These are phyloP conservation scores for Leucopternis melanops DNA, from an alignment of 2,113 vertebrate genomes.

Conservation along the genomic window DNA sequence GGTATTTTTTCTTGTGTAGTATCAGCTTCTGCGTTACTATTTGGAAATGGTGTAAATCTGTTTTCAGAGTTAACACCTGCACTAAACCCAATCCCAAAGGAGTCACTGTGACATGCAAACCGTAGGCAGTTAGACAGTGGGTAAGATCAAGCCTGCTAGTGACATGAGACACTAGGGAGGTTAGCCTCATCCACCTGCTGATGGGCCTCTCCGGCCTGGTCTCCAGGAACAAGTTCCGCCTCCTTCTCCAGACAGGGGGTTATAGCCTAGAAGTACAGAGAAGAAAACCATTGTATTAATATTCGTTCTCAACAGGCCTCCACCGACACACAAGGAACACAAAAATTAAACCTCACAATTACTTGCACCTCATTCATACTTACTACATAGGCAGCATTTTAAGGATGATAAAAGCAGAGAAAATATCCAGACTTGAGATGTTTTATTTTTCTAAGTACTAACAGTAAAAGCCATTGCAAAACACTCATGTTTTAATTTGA, in stretches of 20 bases:
- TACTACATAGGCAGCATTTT: neutral
- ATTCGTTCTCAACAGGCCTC: neutral
- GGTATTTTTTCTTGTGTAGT: neutral
- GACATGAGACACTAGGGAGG: conserved; percentile 40
- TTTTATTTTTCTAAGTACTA: neutral
- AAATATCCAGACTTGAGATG: neutral
- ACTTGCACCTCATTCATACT: neutral
- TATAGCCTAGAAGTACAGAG: conserved; percentile 79
- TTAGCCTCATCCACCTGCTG: conserved; percentile 91
- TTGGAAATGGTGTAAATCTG: neutral
- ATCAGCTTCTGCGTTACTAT: neutral
- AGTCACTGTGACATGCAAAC: conserved; percentile 60
- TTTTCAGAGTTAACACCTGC: neutral
- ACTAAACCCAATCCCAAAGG: neutral
- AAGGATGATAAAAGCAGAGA: neutral
- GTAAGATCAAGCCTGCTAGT: conserved; percentile 26
- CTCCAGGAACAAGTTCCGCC: conserved; percentile 87
- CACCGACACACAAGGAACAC: neutral
- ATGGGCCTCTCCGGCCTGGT: conserved; percentile 86
- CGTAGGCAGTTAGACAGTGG: conserved; percentile 55
- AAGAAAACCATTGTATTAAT: neutral
- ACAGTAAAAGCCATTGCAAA: neutral
- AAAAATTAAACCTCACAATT: neutral
- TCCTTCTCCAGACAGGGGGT: conserved; percentile 85
- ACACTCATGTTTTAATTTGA: neutral